Evolutionary conservation across 2,797 vertebrate genomes (phyloP), one percentile per base, ranked within the genome.

Genomic region (Sarcoramphus papa): DNA sequence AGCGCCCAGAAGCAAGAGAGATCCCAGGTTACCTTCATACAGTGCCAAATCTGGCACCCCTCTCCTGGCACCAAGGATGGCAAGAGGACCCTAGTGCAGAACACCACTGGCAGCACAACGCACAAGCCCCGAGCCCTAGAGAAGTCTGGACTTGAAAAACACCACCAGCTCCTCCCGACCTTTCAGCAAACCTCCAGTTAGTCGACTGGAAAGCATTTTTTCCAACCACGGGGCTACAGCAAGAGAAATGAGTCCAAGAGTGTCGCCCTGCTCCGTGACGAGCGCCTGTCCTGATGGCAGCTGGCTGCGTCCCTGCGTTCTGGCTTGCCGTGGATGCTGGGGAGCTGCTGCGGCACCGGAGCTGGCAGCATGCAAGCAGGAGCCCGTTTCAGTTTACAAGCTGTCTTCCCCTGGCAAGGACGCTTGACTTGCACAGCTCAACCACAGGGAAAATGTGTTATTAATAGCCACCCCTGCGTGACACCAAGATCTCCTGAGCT

Each of bases 181-280:
- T 89, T 92, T 96, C 75, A 93, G 51, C 56, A 88, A 92, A 72
- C 27, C 56, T 95, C 85, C 83, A 48, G 5, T 67, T 67, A 90
- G 85, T 70, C 12, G 21, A 77, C 62, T 94, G 92, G 89, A 89
- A 96, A 90, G 59, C 87, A 84, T 88, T 95, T 95, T 90, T 93
- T 96, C 95, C 92, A 90, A 51, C 70, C 69, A 82, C 12, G 0
- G 41, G 33, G 62, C 86, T 95, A 87, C 47, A 72, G 92, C 43
- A 83, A 75, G 51, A 73, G 50, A 91, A 91, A 84, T 1, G 0
- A 92, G 51, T 53, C 53, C 0, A 0, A 81, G 60, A 74, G 85
- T 53, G 86, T 87, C 0, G 1, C 43, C 43, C 63, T 82, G 62
- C 78, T 85, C 84, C 56, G 2, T 93, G 80, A 93, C 11, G 11